phyloP scores from a whole-genome alignment of 2,888 invertebrate genomes.

The Cataglyphis albicans region DNA sequence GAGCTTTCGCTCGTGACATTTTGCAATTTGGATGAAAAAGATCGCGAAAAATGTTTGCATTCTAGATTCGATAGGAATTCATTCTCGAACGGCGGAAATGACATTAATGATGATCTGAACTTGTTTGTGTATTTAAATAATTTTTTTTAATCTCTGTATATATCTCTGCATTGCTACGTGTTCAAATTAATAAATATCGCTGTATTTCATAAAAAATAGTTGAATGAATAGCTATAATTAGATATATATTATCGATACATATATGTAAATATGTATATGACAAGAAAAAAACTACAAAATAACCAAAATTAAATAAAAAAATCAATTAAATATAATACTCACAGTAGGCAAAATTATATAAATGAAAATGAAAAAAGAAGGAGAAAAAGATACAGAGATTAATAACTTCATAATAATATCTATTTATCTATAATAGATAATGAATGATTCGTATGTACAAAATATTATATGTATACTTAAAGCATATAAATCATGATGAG shows the following conservation, averaged over 20 bases:
- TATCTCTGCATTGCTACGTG: neutral
- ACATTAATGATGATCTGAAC: neutral
- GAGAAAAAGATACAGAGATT: neutral
- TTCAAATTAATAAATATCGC: neutral
- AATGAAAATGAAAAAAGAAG: too few species aligned
- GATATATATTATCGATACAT: too few species aligned
- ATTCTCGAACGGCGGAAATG: neutral
- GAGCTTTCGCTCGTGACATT: conserved; percentile 31
- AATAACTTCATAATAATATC: neutral
- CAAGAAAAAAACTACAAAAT: too few species aligned
- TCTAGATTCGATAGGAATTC: neutral
- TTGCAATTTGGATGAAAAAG: conserved; percentile 10
- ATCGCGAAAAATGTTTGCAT: neutral
- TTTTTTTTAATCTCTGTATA: neutral
- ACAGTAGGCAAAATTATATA: neutral
- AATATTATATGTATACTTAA: neutral
- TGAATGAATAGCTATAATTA: too few species aligned
- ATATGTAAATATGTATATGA: too few species aligned
- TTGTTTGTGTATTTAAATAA: neutral
- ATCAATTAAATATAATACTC: neutral
- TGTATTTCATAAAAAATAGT: neutral
- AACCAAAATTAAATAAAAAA: neutral
- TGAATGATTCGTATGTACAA: neutral
- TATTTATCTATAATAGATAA: neutral
- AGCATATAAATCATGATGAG: neutral